phyloP scores from a whole-genome alignment of 92 coral and sea anemone genomes.

The Epizoanthus fatuus region DNA sequence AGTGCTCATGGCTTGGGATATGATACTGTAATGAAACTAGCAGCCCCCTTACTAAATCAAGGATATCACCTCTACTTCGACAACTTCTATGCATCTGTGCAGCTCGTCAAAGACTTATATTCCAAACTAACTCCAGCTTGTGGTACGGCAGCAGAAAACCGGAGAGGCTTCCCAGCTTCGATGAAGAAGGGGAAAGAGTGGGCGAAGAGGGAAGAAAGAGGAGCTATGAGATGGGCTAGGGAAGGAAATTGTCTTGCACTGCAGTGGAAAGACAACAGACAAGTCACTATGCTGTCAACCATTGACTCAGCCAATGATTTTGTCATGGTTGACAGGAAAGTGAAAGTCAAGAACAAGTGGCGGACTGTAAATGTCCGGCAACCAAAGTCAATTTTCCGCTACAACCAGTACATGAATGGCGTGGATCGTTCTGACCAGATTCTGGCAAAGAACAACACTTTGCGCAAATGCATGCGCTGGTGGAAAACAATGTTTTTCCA shows the following conservation, averaged over 20 bases:
- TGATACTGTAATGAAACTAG: constrained; percentile 75
- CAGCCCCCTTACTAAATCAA: constrained; percentile 50
- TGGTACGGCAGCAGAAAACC: constrained; percentile 51
- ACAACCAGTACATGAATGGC: constrained; percentile 69
- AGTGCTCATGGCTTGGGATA: constrained; percentile 72
- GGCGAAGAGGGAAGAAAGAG: constrained; percentile 67
- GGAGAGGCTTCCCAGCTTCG: constrained; percentile 59
- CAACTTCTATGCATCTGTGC: constrained; percentile 65
- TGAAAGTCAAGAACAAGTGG: constrained; percentile 53
- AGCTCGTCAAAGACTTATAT: constrained; percentile 56
- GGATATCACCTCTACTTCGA: constrained; percentile 82
- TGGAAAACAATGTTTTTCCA: too few species aligned
- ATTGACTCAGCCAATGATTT: constrained; percentile 64
- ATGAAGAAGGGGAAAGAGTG: constrained; percentile 67
- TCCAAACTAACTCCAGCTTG: constrained; percentile 48
- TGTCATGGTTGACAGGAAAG: constrained; percentile 38
- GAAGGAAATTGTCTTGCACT: constrained; percentile 45
- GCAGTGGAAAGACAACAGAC: constrained; percentile 73
- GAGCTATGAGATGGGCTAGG: constrained; percentile 73
- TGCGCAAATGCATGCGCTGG: too few species aligned
- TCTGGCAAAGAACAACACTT: not conserved
- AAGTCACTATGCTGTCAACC: constrained; percentile 68
- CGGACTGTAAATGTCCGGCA: constrained; percentile 48
- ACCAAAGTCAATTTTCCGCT: constrained; percentile 57
- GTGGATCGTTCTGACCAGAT: constrained; percentile 55